These are phyloP conservation scores for Digitonthophagus gazella DNA, from an alignment of 2,888 invertebrate species.

Conservation along the genomic window DNA sequence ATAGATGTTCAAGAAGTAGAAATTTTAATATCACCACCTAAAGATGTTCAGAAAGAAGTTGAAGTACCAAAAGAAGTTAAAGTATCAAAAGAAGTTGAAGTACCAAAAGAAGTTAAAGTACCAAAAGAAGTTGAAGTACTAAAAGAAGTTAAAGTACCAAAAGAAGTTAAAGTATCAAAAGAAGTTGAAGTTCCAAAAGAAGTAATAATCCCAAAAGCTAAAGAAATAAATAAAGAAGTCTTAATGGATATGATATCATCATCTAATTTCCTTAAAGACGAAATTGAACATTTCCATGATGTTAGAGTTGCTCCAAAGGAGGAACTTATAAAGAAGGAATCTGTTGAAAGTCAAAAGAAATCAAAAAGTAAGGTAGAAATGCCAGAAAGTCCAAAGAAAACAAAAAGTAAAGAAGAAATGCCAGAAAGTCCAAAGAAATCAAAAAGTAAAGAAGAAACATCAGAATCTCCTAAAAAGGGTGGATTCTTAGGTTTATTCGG, in stretches of 20 bases:
- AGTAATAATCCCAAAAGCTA: neutral
- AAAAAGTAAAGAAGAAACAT: conserved; percentile 30
- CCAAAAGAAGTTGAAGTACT: neutral
- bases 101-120: neutral
- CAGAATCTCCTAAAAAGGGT: conserved; percentile 31
- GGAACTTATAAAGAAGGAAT: conserved; percentile 18
- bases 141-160: conserved; percentile 10
- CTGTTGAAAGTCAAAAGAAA: conserved; percentile 17
- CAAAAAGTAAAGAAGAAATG: conserved; percentile 17
- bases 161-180: conserved; percentile 16
- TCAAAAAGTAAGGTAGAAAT: conserved; percentile 30
- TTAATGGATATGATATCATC: conserved; percentile 14
- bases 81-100: conserved; percentile 18
- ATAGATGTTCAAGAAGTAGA: neutral
- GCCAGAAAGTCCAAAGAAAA: conserved; percentile 30
- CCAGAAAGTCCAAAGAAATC: conserved; percentile 25
- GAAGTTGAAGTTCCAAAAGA: conserved; percentile 17
- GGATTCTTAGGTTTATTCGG: conserved; percentile 37
- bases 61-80: conserved; percentile 17
- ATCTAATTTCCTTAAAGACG: conserved; percentile 31
- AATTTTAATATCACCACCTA: neutral
- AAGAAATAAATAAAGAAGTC: conserved; percentile 6
- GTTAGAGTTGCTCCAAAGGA: conserved; percentile 26
- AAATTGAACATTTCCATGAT: conserved; percentile 32
- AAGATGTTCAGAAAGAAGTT: no score